Evolutionary conservation across 2,888 invertebrate species (phyloP), one percentile per base, ranked within the genome.

Genomic region (Kryphioiulus occultus): DNA sequence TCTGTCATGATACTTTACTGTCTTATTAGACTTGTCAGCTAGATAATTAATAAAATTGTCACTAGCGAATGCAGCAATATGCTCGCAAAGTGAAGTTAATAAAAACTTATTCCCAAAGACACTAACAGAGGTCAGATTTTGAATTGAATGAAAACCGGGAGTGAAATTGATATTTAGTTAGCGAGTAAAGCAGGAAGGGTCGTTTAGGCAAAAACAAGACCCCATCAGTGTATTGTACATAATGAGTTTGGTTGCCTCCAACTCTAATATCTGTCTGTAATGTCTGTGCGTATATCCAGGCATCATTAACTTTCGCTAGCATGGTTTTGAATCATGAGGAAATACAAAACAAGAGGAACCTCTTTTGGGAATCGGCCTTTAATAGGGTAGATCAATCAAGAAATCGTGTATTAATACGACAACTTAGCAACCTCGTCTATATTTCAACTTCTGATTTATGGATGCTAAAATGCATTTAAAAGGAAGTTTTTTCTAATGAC

Each of bases 1-100:
- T 78, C 78, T 78, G 78, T 78, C 78, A 30, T 78, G 15, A 78
- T 78, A 10, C 78, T 78, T 78, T 78, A 78, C 30, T 78, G 30
- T 78, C 78, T 78, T 78, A 78, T 78, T 78, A 78, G 78, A 30
- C 78, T 44, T 78, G 78, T 78, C 78, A 78, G 22, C 78, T 5
- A 78, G 78, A 78, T 78, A 78, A 78, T 78, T 78, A 78, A 78
- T 78, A 78, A 78, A 78, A 78, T 78, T 78, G 78, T 78, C 78
- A 78, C 78, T 15, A 30, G 7, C 12, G 78, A 30, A 22, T 1
- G 26, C 78, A 15, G 78, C 22, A 30, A 30, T 78, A 78, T 10
- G 78, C 30, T 30, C 30, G 78, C 26, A 7, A 68, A 68, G 26
- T 22, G 1, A 26, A 68, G 22, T 78, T 78, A 78, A 78, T 78